Evolutionary conservation across 2,113 vertebrate genomes (phyloP), one percentile per base, ranked within the genome.

Genomic region (Mormyrus iriodes): DNA sequence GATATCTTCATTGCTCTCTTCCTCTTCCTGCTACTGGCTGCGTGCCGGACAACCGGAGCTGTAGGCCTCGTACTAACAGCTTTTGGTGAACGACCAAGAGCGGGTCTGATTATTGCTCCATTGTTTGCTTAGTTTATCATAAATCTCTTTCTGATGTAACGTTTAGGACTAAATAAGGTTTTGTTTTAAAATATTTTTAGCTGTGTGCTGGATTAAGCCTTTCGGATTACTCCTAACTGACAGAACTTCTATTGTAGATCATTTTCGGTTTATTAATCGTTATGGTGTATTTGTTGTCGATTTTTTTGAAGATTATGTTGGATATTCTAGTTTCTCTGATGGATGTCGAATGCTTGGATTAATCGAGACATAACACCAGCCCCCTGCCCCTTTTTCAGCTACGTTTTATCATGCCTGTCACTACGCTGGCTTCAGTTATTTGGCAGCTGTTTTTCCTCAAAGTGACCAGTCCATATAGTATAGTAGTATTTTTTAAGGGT

Each of bases 201-300:
- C 52, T 44, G 39, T 15, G 17, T 58, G 1, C 52, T 2, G 10
- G 15, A 3, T n/a, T n/a, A 31, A 52, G n/a, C 46, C 49, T 27
- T 24, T 35, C 4, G 44, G 49, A 85, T 85, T n/a, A 85, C 19
- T 69, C 61, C 31, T 94, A 94, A 91, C 92, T 90, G 91, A 42
- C 73, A 79, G 73, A 79, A 39, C 13, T 79, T 79, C 73, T 42
- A 13, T 19, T 42, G 31, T 79, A 19, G 35, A 79, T 79, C 0
- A 79, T 42, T 79, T 69, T n/a, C 61, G 61, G 61, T 69, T 82
- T 82, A 82, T 44, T 82, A 44, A 39, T 82, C 6, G 31, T n/a
- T n/a, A 10, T 84, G 42, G n/a, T 84, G 82, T 24, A n/a, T 48
- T 48, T 39, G 82, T 10, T 84, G 15, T 46, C 48, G 39, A 12